Base-by-base conservation (phyloP, 2,888 invertebrate genomes). In the Xestia xanthographa region DNA sequence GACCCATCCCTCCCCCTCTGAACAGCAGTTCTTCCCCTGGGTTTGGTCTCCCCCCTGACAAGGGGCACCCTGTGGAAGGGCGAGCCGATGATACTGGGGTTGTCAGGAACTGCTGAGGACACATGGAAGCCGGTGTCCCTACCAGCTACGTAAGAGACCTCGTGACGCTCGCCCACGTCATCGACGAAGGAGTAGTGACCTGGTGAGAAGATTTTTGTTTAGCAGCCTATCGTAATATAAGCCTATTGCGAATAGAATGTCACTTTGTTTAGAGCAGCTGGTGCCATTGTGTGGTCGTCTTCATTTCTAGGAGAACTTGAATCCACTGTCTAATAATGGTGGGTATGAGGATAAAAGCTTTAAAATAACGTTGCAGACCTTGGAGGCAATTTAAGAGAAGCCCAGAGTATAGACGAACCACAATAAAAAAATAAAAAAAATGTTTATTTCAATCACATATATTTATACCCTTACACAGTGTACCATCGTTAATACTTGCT, bases 101-200 rank as follows among this genome's bases (percentile, higher is more conserved):
- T 97, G 90, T 98, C 97, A 0, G 98, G 98, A 83, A 97, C 97
- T 0, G 97, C 97, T 0, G 97, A 98, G 41, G 97, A 97, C 3
- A 98, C 98, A 90, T 98, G 97, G 92, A 98, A 98, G 0, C 98
- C 98, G 0, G 97, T 98, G 82, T 97, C 97, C 60, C 98, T 97
- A 0, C 98, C 98, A 6, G 98, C 98, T 58, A 98, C 97, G 93
- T 98, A 98, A 38, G 98, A 97, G 0, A 98, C 98, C 86, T 98
- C 97, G 90, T 98, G 98, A 1, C 97, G 96, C 89, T 98, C 98
- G 0, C 98, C 98, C 45, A 98, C 97, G 90, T 98, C 98, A 87
- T 98, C 98, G 34, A 98, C 94, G 90, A 97, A 98, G 0, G 98
- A 97, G 90, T 98, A 98, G 79, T 97, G 97, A 29, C 98, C 98